Evolutionary conservation across 2,113 vertebrate species (phyloP).

Genomic region (Nycticorax nycticorax): DNA sequence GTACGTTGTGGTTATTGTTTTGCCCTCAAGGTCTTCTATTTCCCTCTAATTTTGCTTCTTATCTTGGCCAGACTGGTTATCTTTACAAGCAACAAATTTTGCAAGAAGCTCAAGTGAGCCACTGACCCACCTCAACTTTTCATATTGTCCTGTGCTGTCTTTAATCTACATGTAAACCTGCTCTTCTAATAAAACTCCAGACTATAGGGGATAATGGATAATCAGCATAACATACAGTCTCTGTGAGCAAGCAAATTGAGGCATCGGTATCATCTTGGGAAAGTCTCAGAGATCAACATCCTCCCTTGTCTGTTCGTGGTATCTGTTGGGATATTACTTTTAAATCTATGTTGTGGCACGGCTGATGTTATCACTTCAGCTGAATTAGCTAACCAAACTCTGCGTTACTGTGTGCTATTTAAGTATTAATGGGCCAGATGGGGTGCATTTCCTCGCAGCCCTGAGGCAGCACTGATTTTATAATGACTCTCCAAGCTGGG

Average conservation of each 20-base stretch:
- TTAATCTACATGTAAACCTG: background rate
- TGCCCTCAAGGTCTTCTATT: background rate
- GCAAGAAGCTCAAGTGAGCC: background rate
- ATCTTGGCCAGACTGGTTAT: background rate
- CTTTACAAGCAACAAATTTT: background rate
- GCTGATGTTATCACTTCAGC: background rate
- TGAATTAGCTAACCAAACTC: background rate
- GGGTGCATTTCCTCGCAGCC: background rate
- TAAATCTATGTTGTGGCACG: background rate
- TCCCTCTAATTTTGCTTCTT: background rate
- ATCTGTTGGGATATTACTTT: background rate
- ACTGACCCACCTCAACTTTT: background rate
- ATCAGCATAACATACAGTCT: background rate
- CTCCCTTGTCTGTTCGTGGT: background rate
- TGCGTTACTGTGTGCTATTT: background rate
- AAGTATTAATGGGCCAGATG: background rate
- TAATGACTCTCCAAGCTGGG: background rate
- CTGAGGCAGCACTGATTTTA: background rate
- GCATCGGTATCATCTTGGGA: background rate
- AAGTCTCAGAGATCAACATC: background rate
- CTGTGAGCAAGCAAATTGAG: background rate
- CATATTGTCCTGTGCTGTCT: background rate
- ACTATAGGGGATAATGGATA: background rate
- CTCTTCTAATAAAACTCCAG: background rate
- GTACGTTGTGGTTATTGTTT: background rate